Percentiles rank a stretch among this genome's conserved stretches.
Evolutionary conservation across 2,888 invertebrate genomes (phyloP).

Genomic region (Latheticus oryzae): DNA sequence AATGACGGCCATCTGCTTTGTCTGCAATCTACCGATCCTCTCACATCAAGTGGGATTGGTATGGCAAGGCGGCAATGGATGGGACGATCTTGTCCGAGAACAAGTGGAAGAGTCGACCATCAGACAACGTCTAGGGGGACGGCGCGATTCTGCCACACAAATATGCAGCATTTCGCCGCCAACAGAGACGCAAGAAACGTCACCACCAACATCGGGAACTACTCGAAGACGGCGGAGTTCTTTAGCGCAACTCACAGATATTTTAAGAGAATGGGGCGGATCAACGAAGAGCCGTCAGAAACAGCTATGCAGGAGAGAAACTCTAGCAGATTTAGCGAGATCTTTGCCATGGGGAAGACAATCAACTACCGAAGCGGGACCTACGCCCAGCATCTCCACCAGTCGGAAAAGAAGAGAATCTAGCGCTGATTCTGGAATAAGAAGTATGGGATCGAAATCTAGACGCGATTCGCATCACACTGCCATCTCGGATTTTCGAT

Average conservation of each 20-base stretch:
- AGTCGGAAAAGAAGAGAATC: slow-evolving; percentile 84
- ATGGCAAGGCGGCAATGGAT: slow-evolving; percentile 94
- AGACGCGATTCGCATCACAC: slow-evolving; percentile 78
- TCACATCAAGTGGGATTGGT: slow-evolving; percentile 94
- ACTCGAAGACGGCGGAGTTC: slow-evolving; percentile 84
- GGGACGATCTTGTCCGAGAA: slow-evolving; percentile 92
- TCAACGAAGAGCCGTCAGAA: slow-evolving; percentile 71
- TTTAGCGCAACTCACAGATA: slow-evolving; percentile 88
- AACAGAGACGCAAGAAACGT: slow-evolving; percentile 76
- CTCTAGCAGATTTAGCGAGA: slow-evolving; percentile 87
- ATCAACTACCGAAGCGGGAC: slow-evolving; percentile 68
- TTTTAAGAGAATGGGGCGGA: slow-evolving; percentile 85
- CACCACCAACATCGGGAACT: slow-evolving; percentile 73
- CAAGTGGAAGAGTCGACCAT: slow-evolving; percentile 88
- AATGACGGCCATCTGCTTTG: slow-evolving; percentile 95
- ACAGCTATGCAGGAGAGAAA: slow-evolving; percentile 85
- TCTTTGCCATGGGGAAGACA: slow-evolving; percentile 83
- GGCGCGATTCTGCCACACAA: slow-evolving; percentile 92
- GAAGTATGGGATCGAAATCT: slow-evolving; percentile 76
- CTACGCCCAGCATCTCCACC: slow-evolving; percentile 63
- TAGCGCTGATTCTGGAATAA: slow-evolving; percentile 87
- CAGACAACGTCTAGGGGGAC: slow-evolving; percentile 84
- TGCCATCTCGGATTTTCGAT: slow-evolving; percentile 74
- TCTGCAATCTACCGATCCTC: slow-evolving; percentile 94
- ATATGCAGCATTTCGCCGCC: slow-evolving; percentile 88